Percentiles rank a stretch among this genome's conserved stretches.
Evolutionary conservation across 2,797 vertebrate genomes (phyloP).

Genomic region (Hipposideros larvatus): DNA sequence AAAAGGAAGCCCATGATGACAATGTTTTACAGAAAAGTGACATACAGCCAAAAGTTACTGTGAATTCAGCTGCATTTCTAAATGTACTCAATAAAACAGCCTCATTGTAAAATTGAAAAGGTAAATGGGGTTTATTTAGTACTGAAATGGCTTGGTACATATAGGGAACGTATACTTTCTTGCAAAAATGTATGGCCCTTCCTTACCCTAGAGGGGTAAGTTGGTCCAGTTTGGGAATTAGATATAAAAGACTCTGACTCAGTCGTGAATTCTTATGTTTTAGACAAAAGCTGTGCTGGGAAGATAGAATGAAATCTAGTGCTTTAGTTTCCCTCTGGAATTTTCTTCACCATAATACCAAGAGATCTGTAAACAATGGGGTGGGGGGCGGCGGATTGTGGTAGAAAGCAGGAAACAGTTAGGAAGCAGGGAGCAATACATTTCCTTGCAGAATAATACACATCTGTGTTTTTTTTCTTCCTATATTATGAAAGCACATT

Average conservation of each 20-base stretch:
- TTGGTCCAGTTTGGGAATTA: neutral
- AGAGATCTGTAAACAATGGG: neutral
- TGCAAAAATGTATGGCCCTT: neutral
- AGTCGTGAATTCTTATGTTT: neutral
- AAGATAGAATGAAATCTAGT: neutral
- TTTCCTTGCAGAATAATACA: neutral
- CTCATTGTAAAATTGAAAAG: neutral
- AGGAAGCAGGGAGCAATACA: neutral
- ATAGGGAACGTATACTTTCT: neutral
- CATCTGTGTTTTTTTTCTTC: neutral
- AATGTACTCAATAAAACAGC: neutral
- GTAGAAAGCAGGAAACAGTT: neutral
- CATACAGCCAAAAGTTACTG: neutral
- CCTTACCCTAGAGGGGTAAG: neutral
- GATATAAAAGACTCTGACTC: constrained; percentile 7
- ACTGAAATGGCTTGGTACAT: neutral
- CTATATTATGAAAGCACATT: neutral
- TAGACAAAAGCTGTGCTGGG: neutral
- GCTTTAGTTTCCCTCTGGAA: neutral
- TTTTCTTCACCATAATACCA: neutral
- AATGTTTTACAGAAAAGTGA: neutral
- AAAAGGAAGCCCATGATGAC: neutral
- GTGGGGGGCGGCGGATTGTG: accelerated
- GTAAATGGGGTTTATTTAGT: neutral
- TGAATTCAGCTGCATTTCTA: constrained; percentile 10